A percentile compares a stretch with the other conserved stretches of the same genome.
These are phyloP conservation scores for Pogonocherus hispidulus DNA, from an alignment of 2,888 invertebrate genomes.

Conservation along the genomic window DNA sequence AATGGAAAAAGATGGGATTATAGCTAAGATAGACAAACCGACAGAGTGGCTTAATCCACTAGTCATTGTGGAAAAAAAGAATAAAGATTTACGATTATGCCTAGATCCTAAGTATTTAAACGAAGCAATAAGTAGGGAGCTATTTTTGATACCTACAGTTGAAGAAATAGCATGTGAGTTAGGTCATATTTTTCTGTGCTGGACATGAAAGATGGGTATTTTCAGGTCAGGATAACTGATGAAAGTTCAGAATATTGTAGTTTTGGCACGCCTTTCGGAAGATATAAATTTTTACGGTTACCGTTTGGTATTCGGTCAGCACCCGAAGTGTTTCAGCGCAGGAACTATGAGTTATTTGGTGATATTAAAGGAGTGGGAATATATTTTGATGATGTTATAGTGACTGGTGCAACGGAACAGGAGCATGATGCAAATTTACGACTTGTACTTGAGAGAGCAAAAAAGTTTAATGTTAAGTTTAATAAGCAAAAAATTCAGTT, in stretches of 20 bases:
- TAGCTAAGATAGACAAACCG: slow-evolving; percentile 13
- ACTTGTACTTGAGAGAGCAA: slow-evolving; percentile 40
- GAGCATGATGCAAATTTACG: slow-evolving; percentile 44
- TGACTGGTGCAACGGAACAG: too few relatives aligned
- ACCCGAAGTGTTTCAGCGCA: not conserved
- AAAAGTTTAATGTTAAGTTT: slow-evolving; percentile 11
- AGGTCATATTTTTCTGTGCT: not conserved
- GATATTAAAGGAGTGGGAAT: slow-evolving; percentile 46
- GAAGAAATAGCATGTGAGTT: not conserved
- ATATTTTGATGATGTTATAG: slow-evolving; percentile 53
- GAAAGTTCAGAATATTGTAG: not conserved
- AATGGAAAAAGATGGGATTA: slow-evolving; percentile 17
- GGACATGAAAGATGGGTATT: not conserved
- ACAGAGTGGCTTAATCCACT: slow-evolving; percentile 26
- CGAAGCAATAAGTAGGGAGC: not conserved
- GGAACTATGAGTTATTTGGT: slow-evolving; percentile 38
- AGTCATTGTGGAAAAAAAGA: slow-evolving; percentile 22
- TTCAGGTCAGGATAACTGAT: not conserved
- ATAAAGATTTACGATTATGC: slow-evolving; percentile 17
- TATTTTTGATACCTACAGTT: not conserved
- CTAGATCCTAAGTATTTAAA: slow-evolving; percentile 24
- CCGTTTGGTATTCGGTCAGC: not conserved
- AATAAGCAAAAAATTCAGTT: not conserved
- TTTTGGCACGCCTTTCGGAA: not conserved
- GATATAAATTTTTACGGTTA: not conserved